Base-by-base conservation (phyloP, 2,113 vertebrate genomes). In the Xenus cinereus region DNA sequence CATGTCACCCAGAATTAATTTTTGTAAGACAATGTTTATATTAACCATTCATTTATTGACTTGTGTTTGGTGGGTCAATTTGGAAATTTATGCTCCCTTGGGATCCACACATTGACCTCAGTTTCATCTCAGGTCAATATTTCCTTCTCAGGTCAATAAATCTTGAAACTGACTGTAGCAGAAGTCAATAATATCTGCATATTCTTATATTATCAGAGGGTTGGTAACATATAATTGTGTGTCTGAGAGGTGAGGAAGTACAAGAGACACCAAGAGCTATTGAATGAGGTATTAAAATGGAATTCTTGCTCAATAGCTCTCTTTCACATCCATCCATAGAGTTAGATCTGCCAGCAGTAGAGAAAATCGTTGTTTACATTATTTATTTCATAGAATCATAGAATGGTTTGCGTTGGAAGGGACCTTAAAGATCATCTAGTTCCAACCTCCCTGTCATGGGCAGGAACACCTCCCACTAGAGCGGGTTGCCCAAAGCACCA, bases 21-120 rank as follows among this genome's bases (percentile, higher is more conserved):
- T 97, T 92, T 93, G 96, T 95, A 97, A 97, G 94, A 97, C 97
- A 97, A 97, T 97, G 96, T 97, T 97, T 97, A 93, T 96, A 96
- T 97, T 96, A 96, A 97, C 95, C 94, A 96, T 97, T 97, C 93
- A 90, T 62, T 91, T 97, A 97, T 97, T 94, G 97, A 97, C 96
- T 97, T 90, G 89, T 95, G 95, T 94, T 97, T 92, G 94, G 68
- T 19, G 73, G 89, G 93, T 97, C 97, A 97, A 79, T 97, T 93
- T 41, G 27, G 83, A 91, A 96, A 97, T 95, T 96, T 95, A 97
- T 97, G 84, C 63, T 82, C 97, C 93, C 48, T 0, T 8, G 92
- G 80, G 96, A 94, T 67, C 62, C 53, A 79, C 92, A 57, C 93
- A 97, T 95, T 97, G 97, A 97, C 97, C 97, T 97, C 66, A 5